These are phyloP conservation scores for Staurois parvus DNA, from an alignment of 2,797 vertebrate genomes.

Conservation along the genomic window DNA sequence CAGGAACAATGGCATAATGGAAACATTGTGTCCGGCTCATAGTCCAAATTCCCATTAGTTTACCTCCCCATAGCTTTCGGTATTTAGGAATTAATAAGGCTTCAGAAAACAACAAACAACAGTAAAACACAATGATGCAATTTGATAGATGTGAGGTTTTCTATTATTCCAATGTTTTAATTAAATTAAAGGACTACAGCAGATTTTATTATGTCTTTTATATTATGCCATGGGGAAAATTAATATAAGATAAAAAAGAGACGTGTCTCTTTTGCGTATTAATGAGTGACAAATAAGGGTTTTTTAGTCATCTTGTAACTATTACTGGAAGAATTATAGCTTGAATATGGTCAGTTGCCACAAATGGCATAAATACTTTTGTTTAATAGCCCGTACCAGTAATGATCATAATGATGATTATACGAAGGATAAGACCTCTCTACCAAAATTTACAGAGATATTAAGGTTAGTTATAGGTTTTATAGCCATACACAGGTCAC, in stretches of 20 bases:
- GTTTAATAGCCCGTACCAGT: not conserved
- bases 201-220: not conserved
- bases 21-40: constrained; percentile 59
- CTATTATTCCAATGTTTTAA: not conserved
- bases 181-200: constrained; percentile 22
- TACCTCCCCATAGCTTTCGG: constrained; percentile 42
- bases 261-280: no score
- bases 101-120: constrained; percentile 16
- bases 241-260: not conserved
- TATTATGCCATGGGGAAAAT: not conserved
- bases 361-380: not conserved
- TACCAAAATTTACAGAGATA: no score
- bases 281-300: not conserved
- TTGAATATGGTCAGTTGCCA: not conserved
- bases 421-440: no score
- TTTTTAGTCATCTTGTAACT: not conserved
- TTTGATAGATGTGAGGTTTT: not conserved
- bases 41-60: constrained; percentile 60
- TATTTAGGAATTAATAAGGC: constrained; percentile 59
- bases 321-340: not conserved
- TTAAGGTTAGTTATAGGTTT: no score
- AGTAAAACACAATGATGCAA: not conserved
- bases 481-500: no score
- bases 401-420: no score
- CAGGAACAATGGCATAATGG: constrained; percentile 62